Evolutionary conservation across 2,797 vertebrate genomes (phyloP), one percentile per base, ranked within the genome.

Genomic region (Spatula versicolor): DNA sequence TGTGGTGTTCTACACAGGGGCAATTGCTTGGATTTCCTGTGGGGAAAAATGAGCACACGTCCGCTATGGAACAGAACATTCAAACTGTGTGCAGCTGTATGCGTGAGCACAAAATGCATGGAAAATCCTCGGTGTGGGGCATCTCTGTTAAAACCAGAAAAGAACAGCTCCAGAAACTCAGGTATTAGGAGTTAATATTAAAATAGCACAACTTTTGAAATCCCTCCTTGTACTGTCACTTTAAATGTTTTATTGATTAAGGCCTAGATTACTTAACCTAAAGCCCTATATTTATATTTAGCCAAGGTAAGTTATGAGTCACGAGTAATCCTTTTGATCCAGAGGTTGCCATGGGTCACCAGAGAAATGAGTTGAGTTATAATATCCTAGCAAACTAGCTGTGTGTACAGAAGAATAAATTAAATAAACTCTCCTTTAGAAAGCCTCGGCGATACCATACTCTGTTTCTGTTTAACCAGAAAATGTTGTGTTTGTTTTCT

Each of bases 201-300:
- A 74, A 94, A 95, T 52, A 92, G 88, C 72, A 94, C 5, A 31
- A 93, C 88, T 93, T 91, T 46, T 72, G 69, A 94, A 95, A 88
- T 88, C 90, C 91, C 93, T 94, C 68, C 91, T 97, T 95, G 90
- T 94, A 80, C 90, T 96, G 95, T 95, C 95, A 87, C 95, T 96
- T 97, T 96, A 94, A 96, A 97, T 96, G 91, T 96, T 97, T 97
- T 96, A 96, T 96, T 96, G 96, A 96, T 97, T 95, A 96, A 95
- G 93, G 91, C 95, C 94, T 85, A 95, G 95, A 92, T 97, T 97
- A 97, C 96, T 97, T 97, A 97, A 96, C 96, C 95, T 93, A 96
- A 95, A 96, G 92, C 97, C 92, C 96, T 93, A 62, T 97, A 94
- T 97, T 96, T 97, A 97, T 95, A 96, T 93, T 95, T 96, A 92